A percentile compares a stretch with the other conserved stretches of the same genome.
These are phyloP conservation scores for Megalurothrips usitatus DNA, from an alignment of 2,888 invertebrate genomes.

Conservation along the genomic window DNA sequence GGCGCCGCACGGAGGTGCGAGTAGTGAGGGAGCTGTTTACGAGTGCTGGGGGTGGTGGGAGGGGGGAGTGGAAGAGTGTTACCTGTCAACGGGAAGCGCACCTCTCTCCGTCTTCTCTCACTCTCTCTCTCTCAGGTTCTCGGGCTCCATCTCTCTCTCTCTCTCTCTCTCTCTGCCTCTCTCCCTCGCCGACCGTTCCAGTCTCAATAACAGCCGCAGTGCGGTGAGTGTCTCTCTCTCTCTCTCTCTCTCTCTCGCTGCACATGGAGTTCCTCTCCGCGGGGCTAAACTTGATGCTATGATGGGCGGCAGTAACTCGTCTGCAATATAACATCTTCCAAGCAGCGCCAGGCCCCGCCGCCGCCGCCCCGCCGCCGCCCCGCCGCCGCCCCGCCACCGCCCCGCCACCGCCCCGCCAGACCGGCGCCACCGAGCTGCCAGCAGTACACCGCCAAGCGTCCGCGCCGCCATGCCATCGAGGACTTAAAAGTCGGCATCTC, in stretches of 20 bases:
- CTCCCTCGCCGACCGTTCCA: neutral
- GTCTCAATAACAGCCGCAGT: too few species aligned
- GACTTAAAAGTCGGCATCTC: too few species aligned
- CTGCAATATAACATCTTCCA: constrained; percentile 11
- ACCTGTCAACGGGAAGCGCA: too few species aligned
- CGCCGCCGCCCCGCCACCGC: neutral
- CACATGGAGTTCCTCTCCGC: neutral
- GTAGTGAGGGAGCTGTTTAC: too few species aligned
- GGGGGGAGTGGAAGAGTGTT: too few species aligned
- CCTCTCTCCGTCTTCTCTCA: neutral
- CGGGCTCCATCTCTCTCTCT: neutral
- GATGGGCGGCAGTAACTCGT: constrained; percentile 19
- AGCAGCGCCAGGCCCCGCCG: neutral
- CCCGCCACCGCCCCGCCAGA: neutral
- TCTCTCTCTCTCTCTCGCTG: neutral
- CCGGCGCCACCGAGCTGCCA: neutral
- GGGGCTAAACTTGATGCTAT: constrained; percentile 1
- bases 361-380: neutral
- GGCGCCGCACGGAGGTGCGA: too few species aligned
- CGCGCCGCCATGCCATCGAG: too few species aligned
- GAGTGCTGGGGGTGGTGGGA: too few species aligned
- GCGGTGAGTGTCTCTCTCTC: neutral
- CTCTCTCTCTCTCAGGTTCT: neutral
- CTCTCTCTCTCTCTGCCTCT: constrained; percentile 1
- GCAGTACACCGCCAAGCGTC: too few species aligned